A percentile compares a stretch with the other conserved stretches of the same genome.
Conservation (phyloP, 2,888 invertebrate species). For the Erebia epiphron region DNA sequence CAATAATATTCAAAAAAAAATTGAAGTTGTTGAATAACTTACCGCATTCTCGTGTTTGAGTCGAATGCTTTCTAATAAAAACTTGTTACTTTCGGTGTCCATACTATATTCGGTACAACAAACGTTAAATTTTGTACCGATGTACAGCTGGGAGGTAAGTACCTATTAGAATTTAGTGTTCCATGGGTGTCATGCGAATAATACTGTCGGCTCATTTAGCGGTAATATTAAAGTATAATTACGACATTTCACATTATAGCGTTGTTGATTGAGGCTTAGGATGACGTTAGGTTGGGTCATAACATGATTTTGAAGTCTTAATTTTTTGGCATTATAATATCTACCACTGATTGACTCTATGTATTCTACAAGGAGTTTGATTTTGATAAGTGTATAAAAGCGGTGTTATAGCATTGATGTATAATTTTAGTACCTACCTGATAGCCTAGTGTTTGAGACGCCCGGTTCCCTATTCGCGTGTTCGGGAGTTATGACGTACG, state of each 20-base stretch:
- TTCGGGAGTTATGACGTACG: too few species aligned
- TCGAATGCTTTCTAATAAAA: slow-evolving; percentile 59
- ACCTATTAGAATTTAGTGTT: slow-evolving; percentile 6
- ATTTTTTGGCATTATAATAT: background rate
- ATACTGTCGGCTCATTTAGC: background rate
- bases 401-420: too few species aligned
- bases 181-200: slow-evolving; percentile 18
- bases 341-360: too few species aligned
- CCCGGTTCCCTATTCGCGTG: too few species aligned
- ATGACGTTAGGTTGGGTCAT: background rate
- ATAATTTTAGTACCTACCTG: too few species aligned
- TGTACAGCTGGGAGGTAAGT: background rate
- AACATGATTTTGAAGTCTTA: background rate
- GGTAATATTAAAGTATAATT: background rate
- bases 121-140: slow-evolving; percentile 1
- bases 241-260: slow-evolving; percentile 5
- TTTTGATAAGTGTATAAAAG: too few species aligned
- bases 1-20: too few species aligned
- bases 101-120: slow-evolving; percentile 42
- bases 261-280: background rate
- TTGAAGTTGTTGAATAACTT: slow-evolving; percentile 1
- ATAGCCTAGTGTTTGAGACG: too few species aligned
- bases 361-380: too few species aligned
- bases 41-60: slow-evolving; percentile 56
- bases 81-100: slow-evolving; percentile 62